Evolutionary conservation across 1,140 invertebrate species (phyloP), one percentile per base, ranked within the genome.

Genomic region (Pararge aegeria): DNA sequence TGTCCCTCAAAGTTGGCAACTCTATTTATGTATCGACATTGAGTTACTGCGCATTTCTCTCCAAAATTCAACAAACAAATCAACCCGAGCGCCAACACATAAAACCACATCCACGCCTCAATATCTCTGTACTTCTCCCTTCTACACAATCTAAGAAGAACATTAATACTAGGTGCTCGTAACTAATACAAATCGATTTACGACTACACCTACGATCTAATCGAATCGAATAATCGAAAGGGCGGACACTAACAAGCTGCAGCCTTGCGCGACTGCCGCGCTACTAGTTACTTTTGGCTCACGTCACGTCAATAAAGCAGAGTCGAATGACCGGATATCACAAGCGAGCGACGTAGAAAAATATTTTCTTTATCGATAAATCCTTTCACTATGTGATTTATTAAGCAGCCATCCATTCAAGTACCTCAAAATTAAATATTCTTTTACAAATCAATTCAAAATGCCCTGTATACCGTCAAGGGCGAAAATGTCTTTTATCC

Each of bases 341-440:
- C 80, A 80, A 70, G 61, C 68, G 62, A 66, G 57, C 64, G 67
- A 73, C 70, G 74, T 83, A 84, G 66, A 87, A 84, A 84, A 84
- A 87, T 84, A 86, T 82, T 80, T 24, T 30, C n/a, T 48, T 18
- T 48, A 46, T 48, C 44, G 20, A n/a, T 42, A 9, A 46, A 46
- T 46, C 12, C 12, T 38, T 12, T 3, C 5, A 4, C 12, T 18
- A 24, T 3, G 44, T 19, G 12, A n/a, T 46, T 15, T 21, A 46
- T 46, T 42, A 0, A 24, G n/a, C n/a, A 24, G 24, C 7, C 24
- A 24, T 24, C 2, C 24, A 24, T 24, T 24, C 24, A 2, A 24
- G 24, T 24, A 24, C 24, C 24, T 24, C 24, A 24, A 24, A 24
- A 24, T 24, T 24, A 4, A 4, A 24, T 24, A 24, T 24, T 24